phyloP scores from a whole-genome alignment of 1,140 invertebrate species.

The Meloidogyne floridensis region DNA sequence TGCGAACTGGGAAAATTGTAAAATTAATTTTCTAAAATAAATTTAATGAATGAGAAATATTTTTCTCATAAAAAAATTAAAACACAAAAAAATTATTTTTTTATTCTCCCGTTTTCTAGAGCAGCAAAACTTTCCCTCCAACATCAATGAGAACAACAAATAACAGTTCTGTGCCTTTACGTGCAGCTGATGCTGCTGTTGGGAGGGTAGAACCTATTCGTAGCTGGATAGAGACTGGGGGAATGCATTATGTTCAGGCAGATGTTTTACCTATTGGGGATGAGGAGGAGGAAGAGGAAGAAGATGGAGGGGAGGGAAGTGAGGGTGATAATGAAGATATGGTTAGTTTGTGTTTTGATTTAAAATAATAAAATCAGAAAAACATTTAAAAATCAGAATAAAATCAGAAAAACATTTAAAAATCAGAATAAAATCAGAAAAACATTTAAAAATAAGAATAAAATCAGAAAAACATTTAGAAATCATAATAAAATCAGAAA shows the following conservation, averaged over 20 bases:
- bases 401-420: not conserved
- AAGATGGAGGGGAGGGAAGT: not conserved
- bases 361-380: too few relatives aligned
- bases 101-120: not conserved
- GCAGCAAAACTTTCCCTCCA: constrained; percentile 31
- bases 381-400: too few relatives aligned
- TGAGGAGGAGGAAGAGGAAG: constrained; percentile 38
- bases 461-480: too few relatives aligned
- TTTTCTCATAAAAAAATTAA: not conserved
- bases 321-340: constrained; percentile 8
- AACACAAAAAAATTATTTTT: not conserved
- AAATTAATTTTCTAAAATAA: too few relatives aligned
- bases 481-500: too few relatives aligned
- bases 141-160: constrained; percentile 16
- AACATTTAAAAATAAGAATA: too few relatives aligned
- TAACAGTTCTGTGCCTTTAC: not conserved
- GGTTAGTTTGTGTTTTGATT: not conserved
- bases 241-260: constrained; percentile 47
- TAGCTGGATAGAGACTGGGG: constrained; percentile 44
- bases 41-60: too few relatives aligned
- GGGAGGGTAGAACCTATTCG: constrained; percentile 24
- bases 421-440: not conserved
- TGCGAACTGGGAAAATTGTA: not conserved
- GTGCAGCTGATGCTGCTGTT: constrained; percentile 11
- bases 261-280: constrained; percentile 34